These are phyloP conservation scores for Lasioglossum leucozonium DNA, from an alignment of 2,888 invertebrate species.

Conservation along the genomic window DNA sequence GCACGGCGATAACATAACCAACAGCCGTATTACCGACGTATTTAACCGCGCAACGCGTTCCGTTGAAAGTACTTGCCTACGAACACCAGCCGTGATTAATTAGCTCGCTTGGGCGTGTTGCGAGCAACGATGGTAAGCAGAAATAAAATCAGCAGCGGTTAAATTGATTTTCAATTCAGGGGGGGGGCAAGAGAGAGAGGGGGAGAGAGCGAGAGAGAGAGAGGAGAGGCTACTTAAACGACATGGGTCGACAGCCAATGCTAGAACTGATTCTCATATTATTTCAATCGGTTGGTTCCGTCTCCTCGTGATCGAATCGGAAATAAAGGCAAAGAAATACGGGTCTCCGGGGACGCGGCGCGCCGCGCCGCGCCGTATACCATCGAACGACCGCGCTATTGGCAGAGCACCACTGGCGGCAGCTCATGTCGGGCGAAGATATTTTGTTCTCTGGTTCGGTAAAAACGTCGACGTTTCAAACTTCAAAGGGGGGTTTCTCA, in stretches of 20 bases:
- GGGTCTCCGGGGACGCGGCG: neutral
- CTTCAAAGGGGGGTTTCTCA: too few species aligned
- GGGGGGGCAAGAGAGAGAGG: too few species aligned
- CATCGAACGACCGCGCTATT: too few species aligned
- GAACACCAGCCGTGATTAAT: constrained; percentile 18
- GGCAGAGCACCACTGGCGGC: too few species aligned
- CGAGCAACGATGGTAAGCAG: constrained; percentile 17
- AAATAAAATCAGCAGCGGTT: constrained; percentile 39
- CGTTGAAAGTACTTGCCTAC: constrained; percentile 20
- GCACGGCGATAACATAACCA: neutral
- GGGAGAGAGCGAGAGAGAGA: too few species aligned
- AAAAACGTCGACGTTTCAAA: too few species aligned
- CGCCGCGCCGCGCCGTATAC: too few species aligned
- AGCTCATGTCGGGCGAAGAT: too few species aligned
- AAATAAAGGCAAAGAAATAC: constrained; percentile 41
- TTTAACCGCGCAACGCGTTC: constrained; percentile 35
- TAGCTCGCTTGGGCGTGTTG: neutral
- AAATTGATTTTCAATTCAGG: constrained; percentile 57
- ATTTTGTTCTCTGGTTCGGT: too few species aligned
- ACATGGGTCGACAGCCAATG: neutral
- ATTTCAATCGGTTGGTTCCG: constrained; percentile 52
- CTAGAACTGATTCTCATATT: constrained; percentile 60
- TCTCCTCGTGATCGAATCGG: constrained; percentile 34
- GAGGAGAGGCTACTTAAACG: neutral
- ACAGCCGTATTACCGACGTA: neutral